Conservation (phyloP, 1,140 invertebrate genomes). For the Diprion similis region DNA sequence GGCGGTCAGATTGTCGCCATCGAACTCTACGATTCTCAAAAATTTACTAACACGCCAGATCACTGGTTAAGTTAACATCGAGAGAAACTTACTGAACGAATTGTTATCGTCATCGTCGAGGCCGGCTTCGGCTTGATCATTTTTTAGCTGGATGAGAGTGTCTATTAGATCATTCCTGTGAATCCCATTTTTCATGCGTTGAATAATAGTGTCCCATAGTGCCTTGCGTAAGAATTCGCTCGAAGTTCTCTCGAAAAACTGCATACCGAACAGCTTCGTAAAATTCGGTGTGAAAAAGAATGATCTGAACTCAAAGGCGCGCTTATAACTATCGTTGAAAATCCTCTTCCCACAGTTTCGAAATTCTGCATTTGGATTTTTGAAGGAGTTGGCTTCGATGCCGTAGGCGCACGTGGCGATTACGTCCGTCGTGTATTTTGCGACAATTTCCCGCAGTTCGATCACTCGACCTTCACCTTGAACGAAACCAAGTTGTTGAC, state of each 20-base stretch:
- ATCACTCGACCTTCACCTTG: not conserved
- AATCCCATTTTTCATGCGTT: not conserved
- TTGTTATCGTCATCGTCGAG: no score
- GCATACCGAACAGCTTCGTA: not conserved
- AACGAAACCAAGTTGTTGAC: not conserved
- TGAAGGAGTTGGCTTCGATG: slow-evolving; percentile 49
- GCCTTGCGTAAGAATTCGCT: not conserved
- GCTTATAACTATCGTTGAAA: not conserved
- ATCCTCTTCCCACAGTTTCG: not conserved
- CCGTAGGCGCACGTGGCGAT: slow-evolving; percentile 60
- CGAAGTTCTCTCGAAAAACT: not conserved
- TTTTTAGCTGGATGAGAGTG: not conserved
- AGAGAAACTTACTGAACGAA: slow-evolving; percentile 28
- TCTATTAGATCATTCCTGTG: not conserved
- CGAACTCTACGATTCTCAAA: not conserved
- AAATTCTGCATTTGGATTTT: slow-evolving; percentile 38
- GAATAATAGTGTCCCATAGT: not conserved
- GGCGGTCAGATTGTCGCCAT: slow-evolving; percentile 32
- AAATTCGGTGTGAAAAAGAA: not conserved
- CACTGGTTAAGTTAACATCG: no score
- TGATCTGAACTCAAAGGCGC: not conserved
- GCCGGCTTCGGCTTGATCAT: no score
- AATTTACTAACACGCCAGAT: not conserved
- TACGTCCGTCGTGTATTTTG: slow-evolving; percentile 55
- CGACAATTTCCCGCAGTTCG: slow-evolving; percentile 36